These are phyloP conservation scores for Aurelia sp. DNA, from an alignment of 30 jellyfish, hydroid and myxozoan genomes.

Conservation along the genomic window DNA sequence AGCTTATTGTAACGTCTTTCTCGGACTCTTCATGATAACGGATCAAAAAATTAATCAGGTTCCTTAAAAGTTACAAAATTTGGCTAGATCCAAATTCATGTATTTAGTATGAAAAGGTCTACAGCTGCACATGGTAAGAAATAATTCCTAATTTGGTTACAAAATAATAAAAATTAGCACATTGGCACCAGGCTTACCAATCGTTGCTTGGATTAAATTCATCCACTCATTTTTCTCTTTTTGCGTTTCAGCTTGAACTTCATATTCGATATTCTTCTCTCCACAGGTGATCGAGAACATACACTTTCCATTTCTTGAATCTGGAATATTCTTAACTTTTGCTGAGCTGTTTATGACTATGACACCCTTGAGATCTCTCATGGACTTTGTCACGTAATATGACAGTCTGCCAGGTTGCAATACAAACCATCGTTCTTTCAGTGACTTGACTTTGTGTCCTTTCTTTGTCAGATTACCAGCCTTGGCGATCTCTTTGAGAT, in stretches of 20 bases:
- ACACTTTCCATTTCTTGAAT: conserved; percentile 73
- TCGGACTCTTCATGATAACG: no score
- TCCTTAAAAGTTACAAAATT: no score
- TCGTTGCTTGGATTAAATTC: conserved; percentile 76
- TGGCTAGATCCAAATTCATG: no score
- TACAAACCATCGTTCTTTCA: conserved; percentile 96
- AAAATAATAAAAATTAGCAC: no score
- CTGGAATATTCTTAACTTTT: conserved; percentile 66
- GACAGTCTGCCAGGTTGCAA: conserved; percentile 77
- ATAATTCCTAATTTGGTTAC: no score
- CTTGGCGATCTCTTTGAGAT: conserved; percentile 73
- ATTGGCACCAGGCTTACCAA: conserved; percentile 59
- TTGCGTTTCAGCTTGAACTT: conserved; percentile 87
- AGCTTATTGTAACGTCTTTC: no score
- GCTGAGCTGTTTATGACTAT: conserved; percentile 61
- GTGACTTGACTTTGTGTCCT: conserved; percentile 97
- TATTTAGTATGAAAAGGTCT: no score
- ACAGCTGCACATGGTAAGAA: no score
- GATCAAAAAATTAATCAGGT: no score
- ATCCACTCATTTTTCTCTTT: conserved; percentile 96
- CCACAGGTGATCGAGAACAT: conserved; percentile 93
- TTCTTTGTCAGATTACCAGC: conserved; percentile 85
- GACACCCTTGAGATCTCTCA: conserved; percentile 79
- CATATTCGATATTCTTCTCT: conserved; percentile 71
- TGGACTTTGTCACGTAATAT: conserved; percentile 73